A percentile compares a stretch with the other conserved stretches of the same genome.
phyloP scores from a whole-genome alignment of 2,888 invertebrate genomes.

The Heteromyza rotundicornis region DNA sequence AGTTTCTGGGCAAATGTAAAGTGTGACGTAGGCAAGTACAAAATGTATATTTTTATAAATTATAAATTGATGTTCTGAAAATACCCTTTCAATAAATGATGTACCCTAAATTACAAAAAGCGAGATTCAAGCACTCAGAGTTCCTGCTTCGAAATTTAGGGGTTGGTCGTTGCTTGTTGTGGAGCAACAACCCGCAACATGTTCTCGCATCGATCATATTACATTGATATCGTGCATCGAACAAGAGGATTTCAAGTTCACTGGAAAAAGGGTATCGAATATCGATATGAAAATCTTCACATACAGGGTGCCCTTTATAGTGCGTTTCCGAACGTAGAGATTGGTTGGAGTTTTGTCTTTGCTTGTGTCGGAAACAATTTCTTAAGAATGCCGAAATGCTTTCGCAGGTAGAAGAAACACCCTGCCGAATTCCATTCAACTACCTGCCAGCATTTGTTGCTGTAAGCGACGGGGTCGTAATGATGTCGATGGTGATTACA shows the following conservation, averaged over 20 bases:
- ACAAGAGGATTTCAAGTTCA: slow-evolving; percentile 2
- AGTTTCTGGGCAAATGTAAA: not conserved
- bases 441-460: no score
- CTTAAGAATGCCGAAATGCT: not conserved
- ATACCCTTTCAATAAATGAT: no score
- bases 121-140: no score
- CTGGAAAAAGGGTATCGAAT: slow-evolving; percentile 16
- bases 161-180: not conserved
- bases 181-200: slow-evolving; percentile 29
- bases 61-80: not conserved
- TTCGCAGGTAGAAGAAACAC: no score
- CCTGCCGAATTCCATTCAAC: no score
- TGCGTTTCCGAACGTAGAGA: not conserved
- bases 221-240: not conserved
- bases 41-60: not conserved
- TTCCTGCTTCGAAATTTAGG: not conserved
- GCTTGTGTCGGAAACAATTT: not conserved
- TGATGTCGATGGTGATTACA: no score
- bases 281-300: slow-evolving; percentile 30
- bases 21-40: not conserved
- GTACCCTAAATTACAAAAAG: no score
- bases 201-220: slow-evolving; percentile 28
- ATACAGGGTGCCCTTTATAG: slow-evolving; percentile 10
- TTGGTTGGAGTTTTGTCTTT: not conserved
- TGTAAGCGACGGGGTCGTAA: no score